Conservation (phyloP, 2,797 vertebrate species). For the Myotis planiceps region DNA sequence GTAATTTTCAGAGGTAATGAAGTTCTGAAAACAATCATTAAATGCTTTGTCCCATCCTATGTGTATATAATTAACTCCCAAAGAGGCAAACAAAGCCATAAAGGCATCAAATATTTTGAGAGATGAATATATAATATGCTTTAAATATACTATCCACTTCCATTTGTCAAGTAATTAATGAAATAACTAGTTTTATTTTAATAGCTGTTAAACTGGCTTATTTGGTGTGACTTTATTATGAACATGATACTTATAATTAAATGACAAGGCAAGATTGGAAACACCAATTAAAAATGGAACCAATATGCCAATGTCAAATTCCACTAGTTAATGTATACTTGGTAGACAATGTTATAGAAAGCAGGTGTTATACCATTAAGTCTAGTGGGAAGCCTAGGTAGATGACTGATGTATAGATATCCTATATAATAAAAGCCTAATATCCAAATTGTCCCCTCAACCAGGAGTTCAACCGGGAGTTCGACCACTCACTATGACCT, state of each 20-base stretch:
- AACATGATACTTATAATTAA: not conserved
- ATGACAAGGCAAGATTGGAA: not conserved
- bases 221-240: not conserved
- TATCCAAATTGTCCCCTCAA: too few species aligned
- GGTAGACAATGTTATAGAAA: not conserved
- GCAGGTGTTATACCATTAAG: not conserved
- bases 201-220: not conserved
- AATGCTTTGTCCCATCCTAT: not conserved
- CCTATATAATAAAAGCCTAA: too few species aligned
- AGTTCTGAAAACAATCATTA: constrained; percentile 43
- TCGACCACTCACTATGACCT: too few species aligned
- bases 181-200: not conserved
- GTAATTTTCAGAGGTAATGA: constrained; percentile 59
- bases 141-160: not conserved
- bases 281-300: not conserved
- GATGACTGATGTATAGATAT: not conserved
- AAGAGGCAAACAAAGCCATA: not conserved
- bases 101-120: not conserved
- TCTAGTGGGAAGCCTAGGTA: not conserved
- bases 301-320: not conserved
- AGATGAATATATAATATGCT: not conserved
- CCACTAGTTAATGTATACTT: not conserved
- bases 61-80: not conserved
- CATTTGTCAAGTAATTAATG: not conserved
- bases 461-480: too few species aligned